phyloP scores from a whole-genome alignment of 2,888 invertebrate genomes.

The Acholoe squamosa region DNA sequence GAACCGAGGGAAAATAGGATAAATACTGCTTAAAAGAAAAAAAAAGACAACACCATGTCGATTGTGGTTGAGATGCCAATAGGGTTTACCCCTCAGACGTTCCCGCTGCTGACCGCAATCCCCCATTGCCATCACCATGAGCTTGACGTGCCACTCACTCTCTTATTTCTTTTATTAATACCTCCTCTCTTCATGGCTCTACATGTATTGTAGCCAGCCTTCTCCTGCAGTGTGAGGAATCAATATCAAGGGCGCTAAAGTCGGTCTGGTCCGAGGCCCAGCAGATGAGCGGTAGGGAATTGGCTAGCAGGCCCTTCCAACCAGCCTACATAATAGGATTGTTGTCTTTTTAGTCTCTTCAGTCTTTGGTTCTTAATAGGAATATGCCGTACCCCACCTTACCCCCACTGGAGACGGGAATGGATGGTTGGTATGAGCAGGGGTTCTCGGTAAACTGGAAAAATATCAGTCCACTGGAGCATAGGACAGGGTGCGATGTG shows the following conservation, averaged over 20 bases:
- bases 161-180: not conserved
- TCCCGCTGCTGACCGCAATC: not conserved
- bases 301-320: not conserved
- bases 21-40: not conserved
- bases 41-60: not conserved
- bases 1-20: not conserved
- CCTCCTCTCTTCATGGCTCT: not conserved
- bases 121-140: constrained; percentile 4
- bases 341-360: not conserved
- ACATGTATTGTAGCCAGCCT: not conserved
- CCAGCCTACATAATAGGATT: not conserved
- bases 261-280: not conserved
- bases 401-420: not conserved
- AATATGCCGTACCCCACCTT: not conserved
- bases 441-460: not conserved
- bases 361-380: constrained; percentile 5
- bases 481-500: not conserved
- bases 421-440: too few species aligned
- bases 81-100: not conserved
- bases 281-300: not conserved
- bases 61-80: constrained; percentile 2
- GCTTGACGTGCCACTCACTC: not conserved
- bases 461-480: not conserved
- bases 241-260: constrained; percentile 16
- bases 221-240: not conserved